Evolutionary conservation across 2,113 vertebrate species (phyloP).

Genomic region (Sialia sialis): DNA sequence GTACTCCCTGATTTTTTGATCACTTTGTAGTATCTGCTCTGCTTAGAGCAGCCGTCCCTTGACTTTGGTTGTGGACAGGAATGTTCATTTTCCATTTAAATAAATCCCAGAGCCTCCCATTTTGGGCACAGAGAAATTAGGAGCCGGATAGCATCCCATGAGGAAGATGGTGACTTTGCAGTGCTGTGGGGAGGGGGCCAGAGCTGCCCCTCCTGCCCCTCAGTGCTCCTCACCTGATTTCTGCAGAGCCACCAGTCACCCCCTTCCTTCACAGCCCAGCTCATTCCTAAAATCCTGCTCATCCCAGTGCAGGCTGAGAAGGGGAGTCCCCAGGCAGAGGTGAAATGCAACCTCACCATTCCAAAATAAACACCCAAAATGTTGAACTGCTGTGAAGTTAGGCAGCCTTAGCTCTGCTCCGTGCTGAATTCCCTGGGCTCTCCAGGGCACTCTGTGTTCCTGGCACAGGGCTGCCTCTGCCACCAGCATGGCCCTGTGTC

Average conservation of each 20-base stretch:
- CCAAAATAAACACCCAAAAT: not conserved
- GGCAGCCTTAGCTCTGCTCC: not conserved
- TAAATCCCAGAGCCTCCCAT: not conserved
- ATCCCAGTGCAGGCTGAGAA: not conserved
- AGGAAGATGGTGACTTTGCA: not conserved
- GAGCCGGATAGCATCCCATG: accelerated
- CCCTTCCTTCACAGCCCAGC: not conserved
- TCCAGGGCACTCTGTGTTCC: not conserved
- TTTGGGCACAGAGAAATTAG: not conserved
- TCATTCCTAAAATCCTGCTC: not conserved
- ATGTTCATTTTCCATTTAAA: not conserved
- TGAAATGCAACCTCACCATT: not conserved
- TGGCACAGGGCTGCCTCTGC: not conserved
- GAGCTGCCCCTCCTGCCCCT: not conserved
- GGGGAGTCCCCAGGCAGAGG: not conserved
- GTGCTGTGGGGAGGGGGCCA: not conserved
- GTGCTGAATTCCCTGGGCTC: not conserved
- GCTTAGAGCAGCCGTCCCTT: not conserved
- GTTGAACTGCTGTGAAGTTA: not conserved
- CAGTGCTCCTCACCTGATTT: not conserved
- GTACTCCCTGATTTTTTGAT: not conserved
- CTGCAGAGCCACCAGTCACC: not conserved
- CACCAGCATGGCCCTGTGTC: not conserved
- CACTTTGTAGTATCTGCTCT: not conserved
- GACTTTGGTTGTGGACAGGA: not conserved